Percentiles rank a stretch among this genome's conserved stretches.
These are phyloP conservation scores for Listronotus oregonensis DNA, from an alignment of 1,140 invertebrate species.

Conservation along the genomic window DNA sequence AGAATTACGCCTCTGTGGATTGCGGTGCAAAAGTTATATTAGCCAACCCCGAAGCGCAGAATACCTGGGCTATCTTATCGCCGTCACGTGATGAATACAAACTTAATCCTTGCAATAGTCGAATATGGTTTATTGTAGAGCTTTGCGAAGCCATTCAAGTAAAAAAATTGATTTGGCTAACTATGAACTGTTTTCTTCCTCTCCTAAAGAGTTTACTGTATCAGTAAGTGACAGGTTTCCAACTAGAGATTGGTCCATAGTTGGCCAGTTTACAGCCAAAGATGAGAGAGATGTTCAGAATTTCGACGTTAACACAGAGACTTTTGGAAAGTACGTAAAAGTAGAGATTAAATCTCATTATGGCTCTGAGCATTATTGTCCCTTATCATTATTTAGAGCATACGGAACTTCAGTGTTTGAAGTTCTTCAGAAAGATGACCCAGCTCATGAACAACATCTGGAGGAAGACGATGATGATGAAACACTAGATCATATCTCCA, in stretches of 20 bases:
- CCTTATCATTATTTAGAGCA: slow-evolving; percentile 87
- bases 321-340: slow-evolving; percentile 94
- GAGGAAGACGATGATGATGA: slow-evolving; percentile 70
- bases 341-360: slow-evolving; percentile 92
- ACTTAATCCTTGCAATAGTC: slow-evolving; percentile 91
- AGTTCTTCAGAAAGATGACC: slow-evolving; percentile 79
- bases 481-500: slow-evolving; percentile 60
- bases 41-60: slow-evolving; percentile 88
- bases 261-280: slow-evolving; percentile 85
- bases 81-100: slow-evolving; percentile 95
- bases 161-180: slow-evolving; percentile 95
- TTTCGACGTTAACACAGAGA: slow-evolving; percentile 76
- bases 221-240: slow-evolving; percentile 77
- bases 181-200: slow-evolving; percentile 97
- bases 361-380: slow-evolving; percentile 96
- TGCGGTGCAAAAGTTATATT: slow-evolving; percentile 96
- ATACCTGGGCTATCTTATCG: slow-evolving; percentile 82
- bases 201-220: slow-evolving; percentile 87
- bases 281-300: slow-evolving; percentile 87
- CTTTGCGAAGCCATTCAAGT: slow-evolving; percentile 96
- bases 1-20: slow-evolving; percentile 93
- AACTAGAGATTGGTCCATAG: slow-evolving; percentile 84
- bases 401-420: slow-evolving; percentile 92
- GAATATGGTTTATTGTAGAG: slow-evolving; percentile 96
- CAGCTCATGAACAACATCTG: slow-evolving; percentile 57